Evolutionary conservation across 23 tunicate species (phyloP).

Genomic region (Styela clava): DNA sequence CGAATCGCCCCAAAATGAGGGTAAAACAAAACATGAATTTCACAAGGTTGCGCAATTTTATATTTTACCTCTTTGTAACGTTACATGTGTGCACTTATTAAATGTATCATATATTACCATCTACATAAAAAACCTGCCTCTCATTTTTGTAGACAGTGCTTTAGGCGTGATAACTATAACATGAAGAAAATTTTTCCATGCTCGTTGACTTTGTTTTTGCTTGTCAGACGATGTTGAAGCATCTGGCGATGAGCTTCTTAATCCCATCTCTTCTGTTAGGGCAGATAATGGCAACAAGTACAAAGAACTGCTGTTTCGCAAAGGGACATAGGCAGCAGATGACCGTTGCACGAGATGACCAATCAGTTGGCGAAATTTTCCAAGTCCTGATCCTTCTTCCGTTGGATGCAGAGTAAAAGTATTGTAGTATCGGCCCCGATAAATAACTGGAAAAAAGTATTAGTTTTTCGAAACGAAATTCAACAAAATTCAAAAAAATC

Average conservation of each 20-base stretch:
- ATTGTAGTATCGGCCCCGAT: constrained; percentile 75
- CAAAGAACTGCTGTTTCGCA: constrained; percentile 47
- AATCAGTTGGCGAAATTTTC: constrained; percentile 80
- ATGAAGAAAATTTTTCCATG: constrained; percentile 57
- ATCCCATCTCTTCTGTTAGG: constrained; percentile 69
- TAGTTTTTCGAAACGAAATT: too few relatives aligned
- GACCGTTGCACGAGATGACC: constrained; percentile 60
- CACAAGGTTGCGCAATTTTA: too few relatives aligned
- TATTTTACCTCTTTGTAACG: too few relatives aligned
- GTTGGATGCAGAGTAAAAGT: constrained; percentile 61
- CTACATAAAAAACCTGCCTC: constrained; percentile 38
- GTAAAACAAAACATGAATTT: too few relatives aligned
- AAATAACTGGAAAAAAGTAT: constrained; percentile 50
- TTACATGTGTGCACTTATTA: too few relatives aligned
- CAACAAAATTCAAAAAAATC: too few relatives aligned
- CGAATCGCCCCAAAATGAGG: too few relatives aligned
- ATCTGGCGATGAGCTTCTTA: constrained; percentile 11
- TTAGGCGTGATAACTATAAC: constrained; percentile 73
- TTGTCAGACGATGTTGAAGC: too few relatives aligned
- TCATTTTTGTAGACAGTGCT: constrained; percentile 51
- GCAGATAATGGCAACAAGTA: constrained; percentile 54
- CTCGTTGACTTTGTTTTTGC: constrained; percentile 10
- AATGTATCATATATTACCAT: too few relatives aligned
- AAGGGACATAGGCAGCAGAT: constrained; percentile 53
- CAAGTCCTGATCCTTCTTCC: constrained; percentile 54